Evolutionary conservation across 2,888 invertebrate species (phyloP).

Genomic region (Lottia scabra): DNA sequence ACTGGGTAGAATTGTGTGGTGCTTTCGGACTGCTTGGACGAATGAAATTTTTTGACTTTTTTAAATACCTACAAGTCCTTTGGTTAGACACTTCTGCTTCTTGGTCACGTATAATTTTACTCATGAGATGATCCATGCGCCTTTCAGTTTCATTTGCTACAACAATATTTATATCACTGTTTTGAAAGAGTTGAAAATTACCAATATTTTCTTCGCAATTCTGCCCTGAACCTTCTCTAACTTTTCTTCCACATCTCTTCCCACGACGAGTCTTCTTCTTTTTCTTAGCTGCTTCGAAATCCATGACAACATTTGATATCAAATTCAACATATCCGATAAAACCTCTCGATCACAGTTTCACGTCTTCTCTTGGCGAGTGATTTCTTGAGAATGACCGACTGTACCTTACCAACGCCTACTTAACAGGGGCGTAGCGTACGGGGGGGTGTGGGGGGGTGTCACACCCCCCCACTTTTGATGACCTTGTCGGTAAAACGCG

Average conservation of each 20-base stretch:
- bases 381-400: background rate
- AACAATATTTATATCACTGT: background rate
- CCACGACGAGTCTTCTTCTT: slow-evolving; percentile 24
- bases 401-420: background rate
- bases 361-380: background rate
- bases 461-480: too few species aligned
- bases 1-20: slow-evolving; percentile 51
- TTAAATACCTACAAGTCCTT: background rate
- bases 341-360: too few species aligned
- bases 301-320: background rate
- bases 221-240: background rate
- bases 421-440: too few species aligned
- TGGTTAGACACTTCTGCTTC: background rate
- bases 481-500: too few species aligned
- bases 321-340: too few species aligned
- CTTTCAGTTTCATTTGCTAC: background rate
- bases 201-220: background rate
- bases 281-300: slow-evolving; percentile 7
- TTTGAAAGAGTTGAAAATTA: background rate
- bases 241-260: slow-evolving; percentile 17
- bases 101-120: background rate
- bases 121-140: background rate
- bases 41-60: background rate
- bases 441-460: too few species aligned
- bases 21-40: slow-evolving; percentile 47